A percentile compares a stretch with the other conserved stretches of the same genome.
Conservation (phyloP, 2,113 vertebrate genomes). For the Rallus limicola region DNA sequence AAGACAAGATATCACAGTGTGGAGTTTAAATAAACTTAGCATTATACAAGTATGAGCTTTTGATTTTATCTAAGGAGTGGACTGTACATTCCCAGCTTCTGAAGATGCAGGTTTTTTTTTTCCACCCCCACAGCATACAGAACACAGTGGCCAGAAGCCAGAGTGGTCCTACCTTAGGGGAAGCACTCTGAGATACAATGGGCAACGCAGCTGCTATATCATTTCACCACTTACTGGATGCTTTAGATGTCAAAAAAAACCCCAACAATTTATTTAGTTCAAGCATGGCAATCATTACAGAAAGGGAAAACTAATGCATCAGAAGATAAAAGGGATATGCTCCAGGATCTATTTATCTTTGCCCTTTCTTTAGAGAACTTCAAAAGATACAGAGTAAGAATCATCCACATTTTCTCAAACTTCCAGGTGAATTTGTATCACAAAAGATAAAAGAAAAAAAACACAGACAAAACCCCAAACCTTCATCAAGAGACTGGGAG, state of each 20-base stretch:
- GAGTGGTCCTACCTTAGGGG: background rate
- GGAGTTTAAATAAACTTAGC: background rate
- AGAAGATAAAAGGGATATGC: background rate
- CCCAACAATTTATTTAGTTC: background rate
- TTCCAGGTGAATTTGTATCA: background rate
- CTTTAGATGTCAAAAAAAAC: constrained; percentile 17
- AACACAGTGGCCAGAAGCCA: background rate
- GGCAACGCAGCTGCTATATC: background rate
- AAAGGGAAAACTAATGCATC: background rate
- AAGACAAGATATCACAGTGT: background rate
- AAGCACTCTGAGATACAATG: background rate
- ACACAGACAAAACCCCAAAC: background rate
- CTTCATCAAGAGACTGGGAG: background rate
- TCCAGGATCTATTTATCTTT: background rate
- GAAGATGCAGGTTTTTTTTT: background rate
- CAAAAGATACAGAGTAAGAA: background rate
- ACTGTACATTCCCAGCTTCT: background rate
- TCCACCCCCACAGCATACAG: background rate
- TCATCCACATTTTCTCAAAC: background rate
- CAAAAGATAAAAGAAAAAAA: background rate
- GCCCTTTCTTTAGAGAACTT: background rate
- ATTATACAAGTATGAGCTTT: background rate
- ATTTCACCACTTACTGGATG: background rate
- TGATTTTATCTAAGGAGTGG: background rate
- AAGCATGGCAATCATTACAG: background rate